Percentiles rank a stretch among this genome's conserved stretches.
Evolutionary conservation across 2,113 vertebrate species (phyloP).

Genomic region (Marmota monax): DNA sequence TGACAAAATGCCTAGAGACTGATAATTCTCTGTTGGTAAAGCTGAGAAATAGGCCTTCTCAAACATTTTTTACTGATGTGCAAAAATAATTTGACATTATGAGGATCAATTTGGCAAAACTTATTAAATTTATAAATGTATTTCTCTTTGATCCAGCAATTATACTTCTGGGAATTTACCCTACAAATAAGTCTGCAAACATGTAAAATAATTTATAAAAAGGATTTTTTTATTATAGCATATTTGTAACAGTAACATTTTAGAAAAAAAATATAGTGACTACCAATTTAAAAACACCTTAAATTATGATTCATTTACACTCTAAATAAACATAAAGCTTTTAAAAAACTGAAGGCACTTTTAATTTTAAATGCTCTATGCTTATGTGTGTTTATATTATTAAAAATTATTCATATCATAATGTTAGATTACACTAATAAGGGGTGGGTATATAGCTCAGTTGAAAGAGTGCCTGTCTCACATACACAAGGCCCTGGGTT

Average conservation of each 20-base stretch:
- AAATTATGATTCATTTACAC: neutral
- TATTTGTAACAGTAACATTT: neutral
- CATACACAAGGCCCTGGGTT: too few relatives aligned
- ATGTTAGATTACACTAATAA: neutral
- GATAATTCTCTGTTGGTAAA: neutral
- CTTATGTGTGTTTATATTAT: too few relatives aligned
- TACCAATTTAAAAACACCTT: neutral
- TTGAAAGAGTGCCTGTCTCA: too few relatives aligned
- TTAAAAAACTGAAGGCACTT: neutral
- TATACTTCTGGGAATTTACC: neutral
- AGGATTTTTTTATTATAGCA: neutral
- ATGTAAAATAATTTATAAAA: neutral
- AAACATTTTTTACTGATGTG: neutral
- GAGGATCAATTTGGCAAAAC: neutral
- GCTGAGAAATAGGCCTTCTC: neutral
- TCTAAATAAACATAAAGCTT: neutral
- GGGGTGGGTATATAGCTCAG: too few relatives aligned
- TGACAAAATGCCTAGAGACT: neutral
- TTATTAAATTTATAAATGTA: neutral
- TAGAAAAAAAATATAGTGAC: neutral
- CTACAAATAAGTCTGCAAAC: neutral
- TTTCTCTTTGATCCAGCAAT: neutral
- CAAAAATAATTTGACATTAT: neutral
- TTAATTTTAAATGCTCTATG: neutral
- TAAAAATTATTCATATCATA: neutral